Percentiles rank a stretch among this genome's conserved stretches.
These are phyloP conservation scores for Chromoteleia sp. DNA, from an alignment of 2,888 invertebrate species.

Conservation along the genomic window DNA sequence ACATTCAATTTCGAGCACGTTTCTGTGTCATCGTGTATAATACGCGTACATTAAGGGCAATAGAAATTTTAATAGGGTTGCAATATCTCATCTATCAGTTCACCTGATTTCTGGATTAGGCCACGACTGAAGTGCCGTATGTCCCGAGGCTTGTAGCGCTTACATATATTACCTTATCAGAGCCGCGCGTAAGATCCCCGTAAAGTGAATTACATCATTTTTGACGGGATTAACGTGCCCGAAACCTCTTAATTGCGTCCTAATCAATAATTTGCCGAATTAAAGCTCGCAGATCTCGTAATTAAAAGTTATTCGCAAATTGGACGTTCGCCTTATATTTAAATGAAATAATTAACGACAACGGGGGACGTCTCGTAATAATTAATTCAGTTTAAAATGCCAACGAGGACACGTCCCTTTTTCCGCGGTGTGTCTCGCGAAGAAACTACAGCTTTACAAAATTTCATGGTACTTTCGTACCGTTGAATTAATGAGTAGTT, in stretches of 20 bases:
- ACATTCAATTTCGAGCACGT: slow-evolving; percentile 34
- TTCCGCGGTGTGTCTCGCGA: slow-evolving; percentile 22
- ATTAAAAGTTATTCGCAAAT: too few species aligned
- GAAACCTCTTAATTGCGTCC: neutral
- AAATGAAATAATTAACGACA: slow-evolving; percentile 50
- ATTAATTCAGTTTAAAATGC: slow-evolving; percentile 57
- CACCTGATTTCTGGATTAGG: slow-evolving; percentile 57
- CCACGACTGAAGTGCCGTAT: slow-evolving; percentile 44
- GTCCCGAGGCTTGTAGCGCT: slow-evolving; percentile 49
- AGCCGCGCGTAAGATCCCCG: slow-evolving; percentile 28
- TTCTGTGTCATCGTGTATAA: slow-evolving; percentile 46
- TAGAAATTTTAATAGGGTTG: slow-evolving; percentile 61
- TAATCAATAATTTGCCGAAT: neutral
- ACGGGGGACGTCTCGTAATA: slow-evolving; percentile 15
- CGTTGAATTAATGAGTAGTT: slow-evolving; percentile 66
- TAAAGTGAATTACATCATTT: slow-evolving; percentile 20
- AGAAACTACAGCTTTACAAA: slow-evolving; percentile 51
- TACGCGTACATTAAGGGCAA: slow-evolving; percentile 54
- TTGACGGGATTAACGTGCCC: slow-evolving; percentile 5
- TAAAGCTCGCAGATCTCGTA: too few species aligned
- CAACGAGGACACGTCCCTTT: slow-evolving; percentile 43
- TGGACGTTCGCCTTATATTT: slow-evolving; percentile 9
- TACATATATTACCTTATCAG: slow-evolving; percentile 47
- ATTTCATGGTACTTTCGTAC: slow-evolving; percentile 59
- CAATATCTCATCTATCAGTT: slow-evolving; percentile 61